Conservation (phyloP, 2,888 invertebrate genomes). For the Eurytoma adleriae region DNA sequence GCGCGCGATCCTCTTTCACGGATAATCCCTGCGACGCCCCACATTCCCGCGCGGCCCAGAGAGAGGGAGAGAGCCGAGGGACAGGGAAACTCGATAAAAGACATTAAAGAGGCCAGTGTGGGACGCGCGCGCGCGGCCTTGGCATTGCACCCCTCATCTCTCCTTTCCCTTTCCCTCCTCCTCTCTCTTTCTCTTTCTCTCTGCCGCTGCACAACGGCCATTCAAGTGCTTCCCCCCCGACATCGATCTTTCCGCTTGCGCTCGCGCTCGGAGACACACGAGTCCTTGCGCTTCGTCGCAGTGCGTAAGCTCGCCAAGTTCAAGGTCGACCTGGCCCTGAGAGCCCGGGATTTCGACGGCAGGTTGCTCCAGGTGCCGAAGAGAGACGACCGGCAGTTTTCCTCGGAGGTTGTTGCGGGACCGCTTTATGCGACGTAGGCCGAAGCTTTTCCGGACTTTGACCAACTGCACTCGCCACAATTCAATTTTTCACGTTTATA, state of each 20-base stretch:
- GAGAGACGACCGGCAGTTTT: too few relatives aligned
- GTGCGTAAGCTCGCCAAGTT: conserved; percentile 35
- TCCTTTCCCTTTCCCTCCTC: background rate
- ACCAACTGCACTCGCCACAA: too few relatives aligned
- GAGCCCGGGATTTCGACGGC: too few relatives aligned
- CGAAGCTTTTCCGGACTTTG: too few relatives aligned
- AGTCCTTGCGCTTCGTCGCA: conserved; percentile 6
- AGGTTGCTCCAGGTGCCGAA: too few relatives aligned
- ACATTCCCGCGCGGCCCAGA: background rate
- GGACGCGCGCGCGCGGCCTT: conserved; percentile 34
- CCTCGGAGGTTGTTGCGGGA: too few relatives aligned
- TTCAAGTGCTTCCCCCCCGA: conserved; percentile 54
- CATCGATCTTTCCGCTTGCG: conserved; percentile 34
- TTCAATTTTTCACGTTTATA: too few relatives aligned
- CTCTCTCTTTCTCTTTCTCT: conserved; percentile 1
- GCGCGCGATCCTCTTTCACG: background rate
- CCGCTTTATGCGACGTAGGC: too few relatives aligned
- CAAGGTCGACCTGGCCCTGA: conserved; percentile 26
- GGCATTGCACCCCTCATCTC: conserved; percentile 45
- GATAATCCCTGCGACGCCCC: background rate
- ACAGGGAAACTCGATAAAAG: conserved; percentile 44
- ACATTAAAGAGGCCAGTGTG: conserved; percentile 14
- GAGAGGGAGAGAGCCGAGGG: background rate
- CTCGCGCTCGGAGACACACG: background rate
- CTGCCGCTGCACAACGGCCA: conserved; percentile 40